Conservation (phyloP, 2,113 vertebrate genomes). For the Triplophysa rosa region DNA sequence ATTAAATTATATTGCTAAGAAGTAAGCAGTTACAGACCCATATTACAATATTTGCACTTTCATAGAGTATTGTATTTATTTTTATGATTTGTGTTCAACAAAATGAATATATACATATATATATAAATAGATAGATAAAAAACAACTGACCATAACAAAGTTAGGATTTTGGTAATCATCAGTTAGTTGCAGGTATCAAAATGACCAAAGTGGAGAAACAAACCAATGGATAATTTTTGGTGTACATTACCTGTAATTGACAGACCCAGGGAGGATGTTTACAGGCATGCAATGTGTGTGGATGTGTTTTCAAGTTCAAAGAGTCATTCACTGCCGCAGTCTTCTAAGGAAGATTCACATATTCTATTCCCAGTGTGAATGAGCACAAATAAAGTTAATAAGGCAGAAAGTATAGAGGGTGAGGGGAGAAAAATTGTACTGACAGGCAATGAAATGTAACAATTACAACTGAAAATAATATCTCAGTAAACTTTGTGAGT, state of each 20-base stretch:
- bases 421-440: background rate
- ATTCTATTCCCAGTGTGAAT: slow-evolving; percentile 11
- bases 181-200: background rate
- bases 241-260: background rate
- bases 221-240: background rate
- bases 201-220: slow-evolving; percentile 15
- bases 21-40: slow-evolving; percentile 38
- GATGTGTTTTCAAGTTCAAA: slow-evolving; percentile 32
- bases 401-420: slow-evolving; percentile 9
- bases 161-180: slow-evolving; percentile 14
- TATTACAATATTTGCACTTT: slow-evolving; percentile 46
- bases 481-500: background rate
- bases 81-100: slow-evolving; percentile 28
- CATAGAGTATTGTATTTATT: slow-evolving; percentile 28
- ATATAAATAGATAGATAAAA: background rate
- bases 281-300: slow-evolving; percentile 18
- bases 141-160: slow-evolving; percentile 5
- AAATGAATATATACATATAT: slow-evolving; percentile 14
- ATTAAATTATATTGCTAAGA: background rate
- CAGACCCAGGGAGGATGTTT: slow-evolving; percentile 5
- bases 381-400: background rate
- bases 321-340: slow-evolving; percentile 15
- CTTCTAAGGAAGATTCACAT: slow-evolving; percentile 10
- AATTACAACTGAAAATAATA: slow-evolving; percentile 13
- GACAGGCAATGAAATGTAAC: slow-evolving; percentile 1